A percentile compares a stretch with the other conserved stretches of the same genome.
Conservation (phyloP, 2,888 invertebrate species). For the Mythimna ferrago region DNA sequence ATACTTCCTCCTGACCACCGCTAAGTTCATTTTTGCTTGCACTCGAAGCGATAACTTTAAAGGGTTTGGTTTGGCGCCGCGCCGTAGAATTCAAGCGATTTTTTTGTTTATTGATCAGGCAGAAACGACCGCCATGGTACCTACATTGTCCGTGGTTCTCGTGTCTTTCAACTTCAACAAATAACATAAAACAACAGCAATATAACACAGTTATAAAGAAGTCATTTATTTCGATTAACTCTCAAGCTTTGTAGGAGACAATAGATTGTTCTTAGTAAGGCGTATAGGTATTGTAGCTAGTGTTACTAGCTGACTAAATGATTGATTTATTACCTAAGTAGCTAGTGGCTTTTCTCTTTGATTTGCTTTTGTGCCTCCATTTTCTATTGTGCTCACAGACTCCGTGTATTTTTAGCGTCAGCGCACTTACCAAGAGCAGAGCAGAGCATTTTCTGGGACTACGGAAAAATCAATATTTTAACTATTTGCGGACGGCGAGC, state of each 20-base stretch:
- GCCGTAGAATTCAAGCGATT: too few relatives aligned
- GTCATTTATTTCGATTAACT: conserved; percentile 47
- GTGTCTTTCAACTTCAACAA: not conserved
- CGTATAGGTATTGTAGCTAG: conserved; percentile 18
- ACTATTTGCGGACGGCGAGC: too few relatives aligned
- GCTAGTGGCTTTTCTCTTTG: not conserved
- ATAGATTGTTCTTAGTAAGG: conserved; percentile 39
- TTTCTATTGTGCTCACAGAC: too few relatives aligned
- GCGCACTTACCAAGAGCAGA: too few relatives aligned
- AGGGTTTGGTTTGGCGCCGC: too few relatives aligned
- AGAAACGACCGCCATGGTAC: not conserved
- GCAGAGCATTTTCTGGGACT: too few relatives aligned
- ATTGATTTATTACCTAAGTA: conserved; percentile 32
- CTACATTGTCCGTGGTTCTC: not conserved
- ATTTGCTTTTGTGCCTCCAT: not conserved
- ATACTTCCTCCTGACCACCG: too few relatives aligned
- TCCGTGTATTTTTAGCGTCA: too few relatives aligned
- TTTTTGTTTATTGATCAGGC: too few relatives aligned
- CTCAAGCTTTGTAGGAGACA: conserved; percentile 5
- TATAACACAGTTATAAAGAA: not conserved
- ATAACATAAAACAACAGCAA: conserved; percentile 26
- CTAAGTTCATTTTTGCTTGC: too few relatives aligned
- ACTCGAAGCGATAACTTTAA: too few relatives aligned
- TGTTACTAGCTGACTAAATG: conserved; percentile 26
- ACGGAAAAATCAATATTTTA: too few relatives aligned